Conservation (phyloP, 2,888 invertebrate genomes). For the Drosophila pegasa region DNA sequence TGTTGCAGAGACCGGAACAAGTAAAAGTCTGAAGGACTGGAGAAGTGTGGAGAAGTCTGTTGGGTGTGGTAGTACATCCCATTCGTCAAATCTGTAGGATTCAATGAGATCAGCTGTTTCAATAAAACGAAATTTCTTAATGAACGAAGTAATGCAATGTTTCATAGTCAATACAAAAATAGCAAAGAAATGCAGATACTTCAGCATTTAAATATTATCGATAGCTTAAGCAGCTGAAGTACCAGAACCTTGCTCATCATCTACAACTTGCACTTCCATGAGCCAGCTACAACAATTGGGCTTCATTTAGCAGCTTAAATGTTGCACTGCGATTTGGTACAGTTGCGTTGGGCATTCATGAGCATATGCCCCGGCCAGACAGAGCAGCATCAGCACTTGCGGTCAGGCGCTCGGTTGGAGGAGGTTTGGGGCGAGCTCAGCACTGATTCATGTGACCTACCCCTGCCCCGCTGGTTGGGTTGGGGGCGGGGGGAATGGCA, state of each 20-base stretch:
- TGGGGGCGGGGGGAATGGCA: conserved; percentile 46
- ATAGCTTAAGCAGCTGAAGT: neutral
- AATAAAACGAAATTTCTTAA: no score
- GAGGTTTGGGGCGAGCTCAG: conserved; percentile 8
- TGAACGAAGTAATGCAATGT: no score
- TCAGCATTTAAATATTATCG: neutral
- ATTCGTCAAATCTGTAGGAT: no score
- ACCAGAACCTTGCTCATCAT: neutral
- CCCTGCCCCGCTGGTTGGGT: conserved; percentile 4
- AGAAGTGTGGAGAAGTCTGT: no score
- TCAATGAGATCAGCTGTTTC: no score
- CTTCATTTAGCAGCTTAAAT: neutral
- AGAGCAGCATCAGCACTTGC: conserved; percentile 55
- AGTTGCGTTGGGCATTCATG: conserved; percentile 48
- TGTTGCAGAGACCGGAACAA: no score
- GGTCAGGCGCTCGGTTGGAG: conserved; percentile 51
- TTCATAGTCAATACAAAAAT: neutral
- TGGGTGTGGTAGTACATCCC: no score
- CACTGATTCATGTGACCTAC: conserved; percentile 48
- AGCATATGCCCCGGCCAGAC: conserved; percentile 37
- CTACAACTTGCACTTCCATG: neutral
- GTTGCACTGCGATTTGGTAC: conserved; percentile 20
- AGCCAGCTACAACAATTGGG: neutral
- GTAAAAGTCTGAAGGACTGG: no score
- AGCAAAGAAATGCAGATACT: neutral